Evolutionary conservation across 2,888 invertebrate species (phyloP).

Genomic region (Cabera pusaria): DNA sequence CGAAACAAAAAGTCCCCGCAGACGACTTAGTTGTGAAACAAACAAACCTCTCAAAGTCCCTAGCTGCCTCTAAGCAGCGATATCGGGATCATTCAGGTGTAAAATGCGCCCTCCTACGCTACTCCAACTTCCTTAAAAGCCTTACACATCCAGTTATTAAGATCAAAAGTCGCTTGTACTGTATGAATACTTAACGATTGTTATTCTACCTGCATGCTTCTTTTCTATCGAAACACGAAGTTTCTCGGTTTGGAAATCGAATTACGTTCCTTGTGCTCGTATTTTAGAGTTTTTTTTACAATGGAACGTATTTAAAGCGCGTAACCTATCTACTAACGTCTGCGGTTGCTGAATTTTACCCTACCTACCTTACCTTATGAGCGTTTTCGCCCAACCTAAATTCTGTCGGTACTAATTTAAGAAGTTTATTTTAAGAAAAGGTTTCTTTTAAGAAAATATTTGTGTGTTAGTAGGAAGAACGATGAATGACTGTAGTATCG

Average conservation of each 20-base stretch:
- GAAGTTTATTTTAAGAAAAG: no score
- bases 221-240: constrained; percentile 6
- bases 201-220: constrained; percentile 1
- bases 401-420: no score
- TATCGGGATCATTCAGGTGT: constrained; percentile 14
- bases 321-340: no score
- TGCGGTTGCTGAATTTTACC: no score
- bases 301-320: constrained; percentile 5
- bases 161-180: constrained; percentile 9
- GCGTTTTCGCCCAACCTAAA: no score
- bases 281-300: constrained; percentile 4
- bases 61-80: constrained; percentile 4
- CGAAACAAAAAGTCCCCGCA: constrained; percentile 19
- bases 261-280: constrained; percentile 1
- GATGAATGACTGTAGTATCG: no score
- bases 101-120: constrained; percentile 8
- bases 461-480: no score
- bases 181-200: constrained; percentile 10
- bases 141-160: constrained; percentile 5
- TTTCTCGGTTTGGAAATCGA: constrained; percentile 7
- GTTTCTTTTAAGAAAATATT: no score
- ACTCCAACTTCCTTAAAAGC: neutral
- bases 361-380: no score
- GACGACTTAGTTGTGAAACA: constrained; percentile 16
- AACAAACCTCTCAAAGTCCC: constrained; percentile 9